Conservation (phyloP, 2,888 invertebrate genomes). For the Archips xylosteana region DNA sequence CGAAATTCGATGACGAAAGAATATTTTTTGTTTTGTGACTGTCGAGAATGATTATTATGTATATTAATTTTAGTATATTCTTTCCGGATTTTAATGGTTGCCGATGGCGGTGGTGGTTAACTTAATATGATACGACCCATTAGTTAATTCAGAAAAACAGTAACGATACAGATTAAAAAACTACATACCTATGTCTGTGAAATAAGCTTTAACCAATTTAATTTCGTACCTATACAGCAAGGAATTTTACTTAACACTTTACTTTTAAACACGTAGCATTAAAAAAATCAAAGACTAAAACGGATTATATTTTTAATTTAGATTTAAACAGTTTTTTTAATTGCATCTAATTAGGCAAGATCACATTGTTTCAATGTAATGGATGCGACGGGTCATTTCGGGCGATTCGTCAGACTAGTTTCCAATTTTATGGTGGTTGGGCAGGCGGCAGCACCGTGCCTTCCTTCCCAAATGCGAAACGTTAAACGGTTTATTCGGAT, state of each 20-base stretch:
- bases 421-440: slow-evolving; percentile 84
- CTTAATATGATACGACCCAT: too few relatives aligned
- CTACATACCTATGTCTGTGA: too few relatives aligned
- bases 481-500: slow-evolving; percentile 14
- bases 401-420: slow-evolving; percentile 66
- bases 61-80: neutral
- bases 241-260: too few relatives aligned
- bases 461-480: slow-evolving; percentile 41
- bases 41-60: slow-evolving; percentile 13
- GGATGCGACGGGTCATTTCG: slow-evolving; percentile 66
- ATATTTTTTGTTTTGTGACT: slow-evolving; percentile 35
- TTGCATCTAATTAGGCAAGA: slow-evolving; percentile 37
- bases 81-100: neutral
- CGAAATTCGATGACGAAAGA: slow-evolving; percentile 57
- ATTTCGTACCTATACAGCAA: too few relatives aligned
- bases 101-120: neutral
- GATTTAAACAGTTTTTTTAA: neutral
- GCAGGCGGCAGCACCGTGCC: slow-evolving; percentile 61
- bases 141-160: too few relatives aligned
- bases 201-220: too few relatives aligned
- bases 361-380: slow-evolving; percentile 62
- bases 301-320: too few relatives aligned
- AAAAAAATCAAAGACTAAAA: too few relatives aligned
- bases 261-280: too few relatives aligned
- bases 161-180: too few relatives aligned